phyloP scores from a whole-genome alignment of 2,113 vertebrate species.

The Rousettus leschenaultii region DNA sequence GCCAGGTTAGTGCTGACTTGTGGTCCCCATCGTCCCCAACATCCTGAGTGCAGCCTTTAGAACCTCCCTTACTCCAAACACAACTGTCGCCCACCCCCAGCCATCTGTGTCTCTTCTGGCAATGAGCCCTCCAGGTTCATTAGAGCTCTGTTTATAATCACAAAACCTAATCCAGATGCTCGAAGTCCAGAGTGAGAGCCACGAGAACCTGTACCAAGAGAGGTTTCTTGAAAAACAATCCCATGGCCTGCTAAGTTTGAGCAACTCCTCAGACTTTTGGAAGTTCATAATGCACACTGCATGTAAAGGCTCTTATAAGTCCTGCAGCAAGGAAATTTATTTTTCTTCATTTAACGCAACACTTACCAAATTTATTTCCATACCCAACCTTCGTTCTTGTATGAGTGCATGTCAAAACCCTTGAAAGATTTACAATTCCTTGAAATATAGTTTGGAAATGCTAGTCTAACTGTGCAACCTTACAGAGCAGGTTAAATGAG shows the following conservation, averaged over 20 bases:
- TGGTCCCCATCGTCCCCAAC: accelerated
- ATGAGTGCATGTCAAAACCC: not conserved
- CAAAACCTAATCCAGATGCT: not conserved
- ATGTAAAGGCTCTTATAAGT: not conserved
- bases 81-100: accelerated
- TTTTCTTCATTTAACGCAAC: not conserved
- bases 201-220: not conserved
- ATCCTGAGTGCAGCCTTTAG: not conserved
- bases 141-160: not conserved
- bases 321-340: not conserved
- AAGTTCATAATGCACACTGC: not conserved
- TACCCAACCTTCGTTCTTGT: not conserved
- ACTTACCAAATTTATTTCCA: not conserved
- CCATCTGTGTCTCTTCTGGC: not conserved
- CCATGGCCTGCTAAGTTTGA: not conserved
- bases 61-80: too few relatives aligned
- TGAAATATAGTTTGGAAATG: not conserved
- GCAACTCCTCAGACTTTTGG: not conserved
- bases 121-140: too few relatives aligned
- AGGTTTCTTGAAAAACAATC: not conserved
- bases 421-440: not conserved
- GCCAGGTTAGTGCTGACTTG: accelerated
- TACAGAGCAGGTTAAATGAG: not conserved
- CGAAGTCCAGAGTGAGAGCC: not conserved
- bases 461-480: not conserved